Percentiles rank a stretch among this genome's conserved stretches.
Evolutionary conservation across 2,113 vertebrate genomes (phyloP).

Genomic region (Cottus gobio): DNA sequence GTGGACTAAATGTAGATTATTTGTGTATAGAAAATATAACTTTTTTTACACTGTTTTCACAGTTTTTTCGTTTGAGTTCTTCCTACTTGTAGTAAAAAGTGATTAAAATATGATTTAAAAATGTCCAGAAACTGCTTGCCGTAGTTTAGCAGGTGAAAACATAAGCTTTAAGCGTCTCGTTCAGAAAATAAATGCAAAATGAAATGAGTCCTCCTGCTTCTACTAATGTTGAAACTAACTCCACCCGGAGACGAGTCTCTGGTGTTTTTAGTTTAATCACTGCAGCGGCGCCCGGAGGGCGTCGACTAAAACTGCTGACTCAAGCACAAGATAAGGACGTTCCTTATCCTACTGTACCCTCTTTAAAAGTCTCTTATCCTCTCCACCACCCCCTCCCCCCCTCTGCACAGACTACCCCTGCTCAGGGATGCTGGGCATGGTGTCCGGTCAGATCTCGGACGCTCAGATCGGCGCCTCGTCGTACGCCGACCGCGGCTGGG

Average conservation of each 20-base stretch:
- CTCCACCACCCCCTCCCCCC: constrained; percentile 13
- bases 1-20: no score
- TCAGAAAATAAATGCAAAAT: no score
- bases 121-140: no score
- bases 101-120: no score
- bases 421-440: constrained; percentile 96
- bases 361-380: constrained; percentile 5
- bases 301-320: constrained; percentile 18
- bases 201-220: not conserved
- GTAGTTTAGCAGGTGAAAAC: no score
- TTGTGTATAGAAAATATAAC: no score
- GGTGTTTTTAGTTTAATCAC: constrained; percentile 25
- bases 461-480: constrained; percentile 94
- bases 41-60: no score
- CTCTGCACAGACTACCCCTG: constrained; percentile 88
- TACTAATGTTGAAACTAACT: constrained; percentile 10
- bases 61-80: no score
- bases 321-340: constrained; percentile 36
- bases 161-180: no score
- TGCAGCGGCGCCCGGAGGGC: constrained; percentile 26
- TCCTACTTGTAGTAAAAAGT: no score
- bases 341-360: constrained; percentile 25
- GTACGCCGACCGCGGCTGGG: constrained; percentile 91
- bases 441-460: constrained; percentile 95
- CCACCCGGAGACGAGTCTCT: constrained; percentile 10